A percentile compares a stretch with the other conserved stretches of the same genome.
phyloP scores from a whole-genome alignment of 2,113 vertebrate species.

The Hypomesus transpacificus region DNA sequence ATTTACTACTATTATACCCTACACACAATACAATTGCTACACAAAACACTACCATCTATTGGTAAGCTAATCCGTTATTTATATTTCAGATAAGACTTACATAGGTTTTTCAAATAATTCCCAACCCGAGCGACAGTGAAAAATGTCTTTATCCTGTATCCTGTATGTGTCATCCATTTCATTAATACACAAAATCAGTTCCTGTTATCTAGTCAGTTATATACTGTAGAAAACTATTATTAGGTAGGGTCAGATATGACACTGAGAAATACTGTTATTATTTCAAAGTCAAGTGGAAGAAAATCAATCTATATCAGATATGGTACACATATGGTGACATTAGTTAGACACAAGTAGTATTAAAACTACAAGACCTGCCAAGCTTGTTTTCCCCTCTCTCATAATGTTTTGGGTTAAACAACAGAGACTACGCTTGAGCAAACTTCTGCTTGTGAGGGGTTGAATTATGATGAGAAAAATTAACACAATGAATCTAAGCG shows the following conservation, averaged over 20 bases:
- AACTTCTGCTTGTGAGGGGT: neutral
- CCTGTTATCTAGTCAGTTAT: neutral
- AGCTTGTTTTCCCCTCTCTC: neutral
- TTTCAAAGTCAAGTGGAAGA: neutral
- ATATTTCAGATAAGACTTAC: constrained; percentile 46
- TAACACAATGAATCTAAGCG: no score
- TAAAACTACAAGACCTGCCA: constrained; percentile 21
- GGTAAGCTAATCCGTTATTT: constrained; percentile 9
- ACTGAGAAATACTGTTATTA: neutral
- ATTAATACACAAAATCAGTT: neutral
- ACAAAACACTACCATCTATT: constrained; percentile 14
- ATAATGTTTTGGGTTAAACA: constrained; percentile 62
- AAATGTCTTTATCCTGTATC: constrained; percentile 6
- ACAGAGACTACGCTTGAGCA: constrained; percentile 15
- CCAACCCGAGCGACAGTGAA: constrained; percentile 41
- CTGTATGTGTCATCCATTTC: neutral
- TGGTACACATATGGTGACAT: no score
- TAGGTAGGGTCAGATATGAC: neutral
- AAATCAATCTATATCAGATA: neutral
- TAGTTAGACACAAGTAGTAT: no score
- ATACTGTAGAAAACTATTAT: neutral
- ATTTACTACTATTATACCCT: constrained; percentile 2
- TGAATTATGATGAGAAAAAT: neutral
- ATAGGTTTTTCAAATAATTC: constrained; percentile 38
- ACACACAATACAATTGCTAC: constrained; percentile 22